phyloP scores from a whole-genome alignment of 1,140 invertebrate genomes.

The Listronotus bonariensis region DNA sequence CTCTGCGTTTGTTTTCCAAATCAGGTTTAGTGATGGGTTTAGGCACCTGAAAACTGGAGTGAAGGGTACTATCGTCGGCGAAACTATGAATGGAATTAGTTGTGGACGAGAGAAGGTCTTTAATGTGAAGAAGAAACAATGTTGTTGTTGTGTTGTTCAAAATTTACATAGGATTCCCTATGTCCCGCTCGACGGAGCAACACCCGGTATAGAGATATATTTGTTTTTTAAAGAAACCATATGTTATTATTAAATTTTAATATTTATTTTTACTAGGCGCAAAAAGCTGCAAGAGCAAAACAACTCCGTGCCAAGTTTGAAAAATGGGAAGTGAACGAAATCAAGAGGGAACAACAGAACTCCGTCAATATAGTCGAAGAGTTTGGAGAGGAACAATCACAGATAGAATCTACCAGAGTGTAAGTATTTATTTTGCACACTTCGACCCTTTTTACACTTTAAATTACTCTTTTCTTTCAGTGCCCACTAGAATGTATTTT shows the following conservation, averaged over 20 bases:
- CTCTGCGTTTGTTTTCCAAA: too few species aligned
- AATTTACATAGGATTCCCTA: too few species aligned
- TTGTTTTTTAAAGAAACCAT: background rate
- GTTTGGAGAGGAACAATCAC: slow-evolving; percentile 61
- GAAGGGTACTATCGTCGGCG: too few species aligned
- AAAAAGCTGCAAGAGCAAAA: slow-evolving; percentile 80
- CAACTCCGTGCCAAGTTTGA: slow-evolving; percentile 90
- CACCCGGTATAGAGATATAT: background rate
- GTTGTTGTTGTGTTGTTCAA: too few species aligned
- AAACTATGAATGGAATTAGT: too few species aligned
- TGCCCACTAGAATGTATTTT: too few species aligned
- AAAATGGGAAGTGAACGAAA: slow-evolving; percentile 80
- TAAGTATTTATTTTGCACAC: slow-evolving; percentile 50
- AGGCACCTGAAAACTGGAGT: too few species aligned
- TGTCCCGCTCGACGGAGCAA: too few species aligned
- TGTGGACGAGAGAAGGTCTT: too few species aligned
- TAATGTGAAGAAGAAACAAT: too few species aligned
- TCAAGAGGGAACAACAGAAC: slow-evolving; percentile 57
- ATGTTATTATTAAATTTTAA: background rate
- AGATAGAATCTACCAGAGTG: slow-evolving; percentile 71
- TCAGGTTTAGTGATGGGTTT: too few species aligned
- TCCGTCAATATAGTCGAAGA: slow-evolving; percentile 57
- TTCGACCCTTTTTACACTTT: too few species aligned
- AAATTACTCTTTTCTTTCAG: background rate
- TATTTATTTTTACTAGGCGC: slow-evolving; percentile 64